Evolutionary conservation across 2,888 invertebrate genomes (phyloP), one percentile per base, ranked within the genome.

Genomic region (Drymonia ruficornis): DNA sequence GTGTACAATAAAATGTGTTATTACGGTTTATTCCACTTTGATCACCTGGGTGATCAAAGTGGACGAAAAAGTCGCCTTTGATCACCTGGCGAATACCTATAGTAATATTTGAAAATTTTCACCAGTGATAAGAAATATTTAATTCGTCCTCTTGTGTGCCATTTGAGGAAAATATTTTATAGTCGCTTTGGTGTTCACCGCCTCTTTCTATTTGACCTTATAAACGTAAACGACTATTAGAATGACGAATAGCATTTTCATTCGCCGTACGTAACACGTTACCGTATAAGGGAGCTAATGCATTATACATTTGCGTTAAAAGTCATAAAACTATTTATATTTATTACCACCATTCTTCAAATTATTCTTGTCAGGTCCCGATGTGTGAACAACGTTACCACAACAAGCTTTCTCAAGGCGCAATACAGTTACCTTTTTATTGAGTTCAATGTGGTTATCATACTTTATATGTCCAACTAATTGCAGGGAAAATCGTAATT

Each of bases 351-450:
- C 61, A 38, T 56, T 55, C 53, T 50, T 71, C 65, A 65, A 64
- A 58, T 66, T 72, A 80, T 79, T 78, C 79, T 65, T 59, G 71
- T 73, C 81, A 68, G 70, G 78, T 70, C 55, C 57, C 63, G 31
- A 67, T 72, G 72, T 76, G 74, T 76, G 76, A 78, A 80, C 75
- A 73, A 74, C 64, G 63, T 66, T 61, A 50, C 61, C 58, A 65
- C 61, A 65, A 63, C 63, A 63, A 65, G 73, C 74, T 75, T 81
- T 83, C 81, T 76, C 76, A 79, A 78, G 72, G 62, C 61, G 61
- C 69, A 70, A 59, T 75, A 83, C 82, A 81, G 80, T 83, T 83
- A 84, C 54, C 64, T 76, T 75, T 73, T 78, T 76, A 71, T 67
- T 18, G 68, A 70, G 73, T 74, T 76, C 72, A 73, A 65, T 65